phyloP scores from a whole-genome alignment of 2,113 vertebrate genomes.

The Dipodomys stephensi region DNA sequence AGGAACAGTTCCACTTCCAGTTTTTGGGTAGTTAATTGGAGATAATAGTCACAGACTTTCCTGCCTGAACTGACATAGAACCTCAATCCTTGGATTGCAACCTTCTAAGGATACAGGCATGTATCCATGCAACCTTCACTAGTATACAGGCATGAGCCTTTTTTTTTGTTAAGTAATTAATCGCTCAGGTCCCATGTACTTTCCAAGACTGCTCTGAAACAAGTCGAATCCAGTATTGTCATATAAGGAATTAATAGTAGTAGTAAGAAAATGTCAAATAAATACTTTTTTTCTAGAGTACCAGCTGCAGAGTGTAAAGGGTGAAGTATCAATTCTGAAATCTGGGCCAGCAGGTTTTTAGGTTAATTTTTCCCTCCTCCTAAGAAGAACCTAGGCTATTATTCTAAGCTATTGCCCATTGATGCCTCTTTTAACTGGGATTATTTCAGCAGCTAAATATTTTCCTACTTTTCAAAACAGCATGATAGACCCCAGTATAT shows the following conservation, averaged over 20 bases:
- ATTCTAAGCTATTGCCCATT: conserved; percentile 74
- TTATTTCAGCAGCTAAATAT: conserved; percentile 82
- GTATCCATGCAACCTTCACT: too few relatives aligned
- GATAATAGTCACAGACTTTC: too few relatives aligned
- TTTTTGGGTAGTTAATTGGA: too few relatives aligned
- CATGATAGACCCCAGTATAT: conserved; percentile 80
- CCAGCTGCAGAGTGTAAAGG: conserved; percentile 64
- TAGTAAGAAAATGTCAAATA: conserved; percentile 53
- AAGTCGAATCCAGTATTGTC: not conserved
- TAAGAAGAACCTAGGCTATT: conserved; percentile 67
- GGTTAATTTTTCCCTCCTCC: not conserved
- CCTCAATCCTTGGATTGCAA: too few relatives aligned
- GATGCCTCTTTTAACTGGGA: conserved; percentile 74
- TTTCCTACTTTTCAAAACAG: conserved; percentile 81
- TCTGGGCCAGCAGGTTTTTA: conserved; percentile 81
- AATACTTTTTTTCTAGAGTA: conserved; percentile 57
- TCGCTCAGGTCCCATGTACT: too few relatives aligned
- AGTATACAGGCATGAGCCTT: too few relatives aligned
- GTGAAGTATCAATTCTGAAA: conserved; percentile 67
- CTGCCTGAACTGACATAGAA: too few relatives aligned
- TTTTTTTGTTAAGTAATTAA: not conserved
- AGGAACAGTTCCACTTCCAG: too few relatives aligned
- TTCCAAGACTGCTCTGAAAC: conserved; percentile 12
- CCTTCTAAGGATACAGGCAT: too few relatives aligned
- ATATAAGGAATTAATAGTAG: not conserved